Evolutionary conservation across 1,140 invertebrate species (phyloP).

Genomic region (Mactra quadrangularis): DNA sequence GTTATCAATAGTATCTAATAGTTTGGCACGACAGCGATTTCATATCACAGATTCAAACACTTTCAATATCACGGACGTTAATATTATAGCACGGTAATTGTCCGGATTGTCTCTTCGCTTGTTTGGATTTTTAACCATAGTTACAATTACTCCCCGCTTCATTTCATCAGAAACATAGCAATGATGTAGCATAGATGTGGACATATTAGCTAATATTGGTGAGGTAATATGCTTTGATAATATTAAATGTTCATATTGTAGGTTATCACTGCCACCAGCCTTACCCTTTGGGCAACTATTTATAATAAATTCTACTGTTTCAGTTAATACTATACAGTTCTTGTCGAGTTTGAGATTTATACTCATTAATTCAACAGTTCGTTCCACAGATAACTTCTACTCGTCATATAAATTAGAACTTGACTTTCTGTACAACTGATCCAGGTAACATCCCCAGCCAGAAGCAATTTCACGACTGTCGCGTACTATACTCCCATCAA

Average conservation of each 20-base stretch:
- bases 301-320: background rate
- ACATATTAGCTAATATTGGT: constrained; percentile 13
- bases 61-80: constrained; percentile 23
- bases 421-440: background rate
- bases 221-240: constrained; percentile 2
- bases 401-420: constrained; percentile 10
- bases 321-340: background rate
- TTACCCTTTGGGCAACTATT: constrained; percentile 22
- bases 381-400: background rate
- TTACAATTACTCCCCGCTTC: constrained; percentile 34
- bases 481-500: too few species aligned
- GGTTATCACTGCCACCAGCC: constrained; percentile 8
- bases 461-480: background rate
- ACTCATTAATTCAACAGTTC: background rate
- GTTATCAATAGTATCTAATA: background rate
- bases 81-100: constrained; percentile 27
- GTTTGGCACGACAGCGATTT: constrained; percentile 12
- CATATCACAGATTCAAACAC: constrained; percentile 22
- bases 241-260: constrained; percentile 33
- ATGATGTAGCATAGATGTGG: constrained; percentile 5
- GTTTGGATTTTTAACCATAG: constrained; percentile 5
- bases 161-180: constrained; percentile 6
- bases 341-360: background rate
- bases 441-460: background rate
- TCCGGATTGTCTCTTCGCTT: constrained; percentile 34